Conservation (phyloP, 2,113 vertebrate species). For the Gambusia holbrooki region DNA sequence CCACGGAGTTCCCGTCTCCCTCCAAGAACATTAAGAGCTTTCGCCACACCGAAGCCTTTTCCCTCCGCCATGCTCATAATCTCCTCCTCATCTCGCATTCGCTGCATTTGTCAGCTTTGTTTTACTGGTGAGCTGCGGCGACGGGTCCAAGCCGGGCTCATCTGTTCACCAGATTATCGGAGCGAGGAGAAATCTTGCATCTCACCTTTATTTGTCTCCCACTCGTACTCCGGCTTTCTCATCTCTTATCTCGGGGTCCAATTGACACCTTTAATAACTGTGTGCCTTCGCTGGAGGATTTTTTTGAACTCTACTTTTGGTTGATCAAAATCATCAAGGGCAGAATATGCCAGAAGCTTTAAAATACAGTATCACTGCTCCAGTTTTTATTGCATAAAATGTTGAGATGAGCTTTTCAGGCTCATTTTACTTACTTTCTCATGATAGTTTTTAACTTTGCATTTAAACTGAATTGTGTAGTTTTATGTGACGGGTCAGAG, state of each 20-base stretch:
- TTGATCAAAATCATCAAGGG: conserved; percentile 62
- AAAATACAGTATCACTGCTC: conserved; percentile 32
- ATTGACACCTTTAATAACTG: conserved; percentile 43
- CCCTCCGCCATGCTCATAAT: conserved; percentile 49
- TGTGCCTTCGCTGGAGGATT: conserved; percentile 27
- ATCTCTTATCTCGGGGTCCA: conserved; percentile 40
- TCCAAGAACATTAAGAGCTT: conserved; percentile 73
- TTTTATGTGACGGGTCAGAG: conserved; percentile 9
- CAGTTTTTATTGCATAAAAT: not conserved
- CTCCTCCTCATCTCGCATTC: conserved; percentile 52
- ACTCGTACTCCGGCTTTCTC: conserved; percentile 32
- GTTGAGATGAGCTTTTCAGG: not conserved
- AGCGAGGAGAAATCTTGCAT: conserved; percentile 51
- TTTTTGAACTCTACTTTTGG: conserved; percentile 20
- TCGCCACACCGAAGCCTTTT: conserved; percentile 44
- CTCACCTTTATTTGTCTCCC: conserved; percentile 67
- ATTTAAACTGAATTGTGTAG: not conserved
- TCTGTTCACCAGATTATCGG: conserved; percentile 64
- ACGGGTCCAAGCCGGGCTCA: conserved; percentile 51
- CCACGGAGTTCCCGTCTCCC: conserved; percentile 35
- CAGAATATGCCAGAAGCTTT: conserved; percentile 35
- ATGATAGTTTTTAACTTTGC: conserved; percentile 16
- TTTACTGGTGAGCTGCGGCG: conserved; percentile 45
- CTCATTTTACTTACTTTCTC: conserved; percentile 14
- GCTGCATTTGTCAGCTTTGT: conserved; percentile 57